Evolutionary conservation across 2,888 invertebrate species (phyloP).

Genomic region (Acronicta leporina): DNA sequence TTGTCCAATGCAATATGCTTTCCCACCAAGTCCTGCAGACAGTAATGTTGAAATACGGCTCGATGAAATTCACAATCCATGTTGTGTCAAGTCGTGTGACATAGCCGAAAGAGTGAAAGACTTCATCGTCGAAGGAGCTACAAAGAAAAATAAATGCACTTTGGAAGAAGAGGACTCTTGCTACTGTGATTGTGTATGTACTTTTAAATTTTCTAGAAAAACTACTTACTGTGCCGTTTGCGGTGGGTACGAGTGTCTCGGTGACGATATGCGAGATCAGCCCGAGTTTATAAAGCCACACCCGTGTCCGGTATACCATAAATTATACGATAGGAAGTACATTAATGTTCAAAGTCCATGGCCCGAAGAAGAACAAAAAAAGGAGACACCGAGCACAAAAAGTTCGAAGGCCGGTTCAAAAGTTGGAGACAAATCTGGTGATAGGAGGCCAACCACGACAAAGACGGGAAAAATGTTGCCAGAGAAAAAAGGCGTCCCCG

Average conservation of each 20-base stretch:
- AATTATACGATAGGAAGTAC: conserved; percentile 76
- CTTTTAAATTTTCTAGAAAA: conserved; percentile 76
- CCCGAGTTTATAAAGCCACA: conserved; percentile 77
- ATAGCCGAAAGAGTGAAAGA: conserved; percentile 79
- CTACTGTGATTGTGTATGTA: conserved; percentile 82
- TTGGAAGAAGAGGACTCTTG: conserved; percentile 70
- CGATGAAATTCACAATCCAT: conserved; percentile 76
- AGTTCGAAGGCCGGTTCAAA: conserved; percentile 65
- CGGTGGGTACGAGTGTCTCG: conserved; percentile 82
- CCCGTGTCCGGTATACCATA: conserved; percentile 84
- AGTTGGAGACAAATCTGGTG: conserved; percentile 39
- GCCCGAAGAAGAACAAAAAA: conserved; percentile 67
- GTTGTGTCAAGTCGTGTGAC: conserved; percentile 78
- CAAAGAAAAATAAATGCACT: conserved; percentile 60
- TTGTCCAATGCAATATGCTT: conserved; percentile 60
- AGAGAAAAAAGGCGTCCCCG: conserved; percentile 44
- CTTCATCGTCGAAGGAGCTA: conserved; percentile 72
- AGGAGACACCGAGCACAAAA: conserved; percentile 62
- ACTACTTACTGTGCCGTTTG: conserved; percentile 83
- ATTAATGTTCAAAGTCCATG: conserved; percentile 75
- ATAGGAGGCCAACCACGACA: conserved; percentile 38
- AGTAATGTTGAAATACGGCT: conserved; percentile 75
- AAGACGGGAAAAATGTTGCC: conserved; percentile 58
- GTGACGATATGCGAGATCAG: conserved; percentile 74
- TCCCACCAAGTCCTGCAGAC: conserved; percentile 78